A percentile compares a stretch with the other conserved stretches of the same genome.
These are phyloP conservation scores for Zaprionus capensis DNA, from an alignment of 1,140 invertebrate species.

Conservation along the genomic window DNA sequence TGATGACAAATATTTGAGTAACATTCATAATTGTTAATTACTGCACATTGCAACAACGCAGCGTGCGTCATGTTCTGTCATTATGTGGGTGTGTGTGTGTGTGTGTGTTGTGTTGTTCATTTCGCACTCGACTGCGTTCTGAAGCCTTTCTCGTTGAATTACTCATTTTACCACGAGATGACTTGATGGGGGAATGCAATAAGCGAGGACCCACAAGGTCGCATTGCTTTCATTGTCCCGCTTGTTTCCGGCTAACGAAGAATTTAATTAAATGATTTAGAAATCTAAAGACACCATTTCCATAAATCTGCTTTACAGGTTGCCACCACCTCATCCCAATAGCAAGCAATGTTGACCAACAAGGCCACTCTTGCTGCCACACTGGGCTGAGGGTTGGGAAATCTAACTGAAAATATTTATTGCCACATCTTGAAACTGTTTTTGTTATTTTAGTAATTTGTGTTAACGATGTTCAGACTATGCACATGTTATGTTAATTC, in stretches of 20 bases:
- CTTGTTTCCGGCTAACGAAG: background rate
- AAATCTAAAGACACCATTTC: background rate
- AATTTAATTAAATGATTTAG: slow-evolving; percentile 23
- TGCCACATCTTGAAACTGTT: background rate
- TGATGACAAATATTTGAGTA: background rate
- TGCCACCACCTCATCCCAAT: too few relatives aligned
- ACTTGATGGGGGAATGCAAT: slow-evolving; percentile 18
- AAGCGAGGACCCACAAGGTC: background rate
- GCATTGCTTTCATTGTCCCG: background rate
- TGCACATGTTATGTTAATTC: background rate
- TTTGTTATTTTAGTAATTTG: background rate
- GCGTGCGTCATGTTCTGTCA: background rate
- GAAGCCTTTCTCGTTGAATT: slow-evolving; percentile 1
- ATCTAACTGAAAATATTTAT: background rate
- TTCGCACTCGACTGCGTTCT: background rate
- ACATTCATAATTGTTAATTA: background rate
- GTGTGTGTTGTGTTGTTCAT: background rate
- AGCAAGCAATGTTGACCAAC: background rate
- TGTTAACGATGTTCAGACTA: background rate
- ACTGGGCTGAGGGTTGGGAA: background rate
- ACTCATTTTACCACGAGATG: slow-evolving; percentile 8
- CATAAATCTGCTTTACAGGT: background rate
- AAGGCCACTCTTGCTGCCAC: background rate
- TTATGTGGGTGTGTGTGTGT: slow-evolving; percentile 2
- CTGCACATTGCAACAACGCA: background rate